phyloP scores from a whole-genome alignment of 1,140 invertebrate species.

The Anastrepha ludens region DNA sequence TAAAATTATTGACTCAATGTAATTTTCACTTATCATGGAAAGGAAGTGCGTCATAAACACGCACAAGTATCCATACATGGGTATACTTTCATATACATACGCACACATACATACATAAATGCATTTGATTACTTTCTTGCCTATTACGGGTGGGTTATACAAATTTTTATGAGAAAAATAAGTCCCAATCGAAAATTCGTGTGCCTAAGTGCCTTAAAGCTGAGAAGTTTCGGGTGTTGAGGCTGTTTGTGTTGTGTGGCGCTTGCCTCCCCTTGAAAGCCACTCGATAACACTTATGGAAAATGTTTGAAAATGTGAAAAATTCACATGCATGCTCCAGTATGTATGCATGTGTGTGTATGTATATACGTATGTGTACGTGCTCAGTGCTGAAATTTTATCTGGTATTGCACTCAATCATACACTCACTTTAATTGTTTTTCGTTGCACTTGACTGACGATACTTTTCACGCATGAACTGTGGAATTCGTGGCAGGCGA shows the following conservation, averaged over 20 bases:
- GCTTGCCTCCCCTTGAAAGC: background rate
- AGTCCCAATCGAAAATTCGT: constrained; percentile 20
- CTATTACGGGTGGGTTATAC: background rate
- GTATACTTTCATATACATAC: background rate
- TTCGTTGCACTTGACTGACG: constrained; percentile 40
- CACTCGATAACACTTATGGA: constrained; percentile 39
- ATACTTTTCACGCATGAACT: constrained; percentile 35
- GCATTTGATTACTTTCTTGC: constrained; percentile 20
- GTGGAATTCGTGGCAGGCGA: background rate
- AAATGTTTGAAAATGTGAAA: constrained; percentile 35
- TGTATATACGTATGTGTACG: background rate
- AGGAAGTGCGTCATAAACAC: constrained; percentile 1
- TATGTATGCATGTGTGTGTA: background rate
- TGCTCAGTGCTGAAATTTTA: constrained; percentile 28
- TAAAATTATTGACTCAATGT: constrained; percentile 8
- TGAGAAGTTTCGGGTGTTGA: background rate
- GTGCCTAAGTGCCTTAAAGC: constrained; percentile 11
- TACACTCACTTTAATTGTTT: constrained; percentile 42
- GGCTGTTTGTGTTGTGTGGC: background rate
- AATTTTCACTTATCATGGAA: constrained; percentile 40
- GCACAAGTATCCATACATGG: background rate
- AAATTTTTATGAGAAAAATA: constrained; percentile 39
- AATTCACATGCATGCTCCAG: constrained; percentile 5
- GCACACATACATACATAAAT: background rate
- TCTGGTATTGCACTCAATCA: constrained; percentile 44